A percentile compares a stretch with the other conserved stretches of the same genome.
These are phyloP conservation scores for Drosophila mayaguana DNA, from an alignment of 2,888 invertebrate genomes.

Conservation along the genomic window DNA sequence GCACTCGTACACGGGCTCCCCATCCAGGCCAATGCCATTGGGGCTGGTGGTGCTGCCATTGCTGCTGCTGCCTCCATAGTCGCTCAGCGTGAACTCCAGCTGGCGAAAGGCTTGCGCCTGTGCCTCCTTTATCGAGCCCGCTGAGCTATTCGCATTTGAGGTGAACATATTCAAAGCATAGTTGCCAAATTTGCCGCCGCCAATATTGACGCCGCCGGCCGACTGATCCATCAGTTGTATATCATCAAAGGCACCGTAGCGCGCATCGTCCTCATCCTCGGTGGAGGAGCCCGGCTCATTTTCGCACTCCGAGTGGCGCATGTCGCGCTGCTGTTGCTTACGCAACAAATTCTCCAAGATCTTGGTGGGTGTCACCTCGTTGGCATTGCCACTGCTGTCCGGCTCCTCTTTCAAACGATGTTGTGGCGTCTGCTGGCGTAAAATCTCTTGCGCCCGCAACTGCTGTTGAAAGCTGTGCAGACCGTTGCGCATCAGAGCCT, in stretches of 20 bases:
- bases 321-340: slow-evolving; percentile 69
- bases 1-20: slow-evolving; percentile 88
- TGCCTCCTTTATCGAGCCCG: slow-evolving; percentile 64
- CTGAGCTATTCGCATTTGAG: slow-evolving; percentile 43
- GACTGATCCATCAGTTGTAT: slow-evolving; percentile 84
- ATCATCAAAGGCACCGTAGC: slow-evolving; percentile 84
- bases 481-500: slow-evolving; percentile 84
- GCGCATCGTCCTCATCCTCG: slow-evolving; percentile 83
- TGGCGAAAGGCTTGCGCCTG: slow-evolving; percentile 82
- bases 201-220: slow-evolving; percentile 10
- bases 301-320: slow-evolving; percentile 72
- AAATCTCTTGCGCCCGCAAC: slow-evolving; percentile 82
- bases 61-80: slow-evolving; percentile 74
- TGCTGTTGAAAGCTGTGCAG: slow-evolving; percentile 87
- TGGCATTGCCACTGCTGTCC: slow-evolving; percentile 4
- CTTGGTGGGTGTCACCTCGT: slow-evolving; percentile 61
- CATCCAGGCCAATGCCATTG: slow-evolving; percentile 87
- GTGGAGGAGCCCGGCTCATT: slow-evolving; percentile 72
- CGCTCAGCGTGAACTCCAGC: slow-evolving; percentile 82
- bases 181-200: slow-evolving; percentile 52
- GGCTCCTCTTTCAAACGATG: slow-evolving; percentile 44
- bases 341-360: slow-evolving; percentile 79
- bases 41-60: slow-evolving; percentile 85
- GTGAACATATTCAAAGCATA: slow-evolving; percentile 51
- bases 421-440: slow-evolving; percentile 66